Conservation (phyloP, 1,140 invertebrate species). For the Ceratitis capitata region DNA sequence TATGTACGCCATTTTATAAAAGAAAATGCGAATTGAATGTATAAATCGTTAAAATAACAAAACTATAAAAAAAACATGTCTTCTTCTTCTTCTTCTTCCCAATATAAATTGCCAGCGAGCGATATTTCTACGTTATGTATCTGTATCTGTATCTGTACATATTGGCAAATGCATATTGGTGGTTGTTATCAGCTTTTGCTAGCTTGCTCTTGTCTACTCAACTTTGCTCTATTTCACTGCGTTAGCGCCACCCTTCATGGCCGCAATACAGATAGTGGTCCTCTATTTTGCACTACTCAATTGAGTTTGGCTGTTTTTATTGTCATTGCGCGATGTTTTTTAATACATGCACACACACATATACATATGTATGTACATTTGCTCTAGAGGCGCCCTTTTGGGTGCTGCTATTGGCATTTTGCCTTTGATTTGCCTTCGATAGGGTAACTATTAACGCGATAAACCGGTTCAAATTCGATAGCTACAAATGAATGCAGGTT, state of each 20-base stretch:
- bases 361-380: no score
- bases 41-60: not conserved
- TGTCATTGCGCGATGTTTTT: not conserved
- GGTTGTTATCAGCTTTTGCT: not conserved
- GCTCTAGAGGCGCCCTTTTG: no score
- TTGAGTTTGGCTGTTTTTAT: not conserved
- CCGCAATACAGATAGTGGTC: no score
- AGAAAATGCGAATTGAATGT: not conserved
- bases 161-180: not conserved
- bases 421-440: constrained; percentile 36
- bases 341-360: not conserved
- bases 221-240: not conserved
- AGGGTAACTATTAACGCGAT: constrained; percentile 15
- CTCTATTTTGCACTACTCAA: not conserved
- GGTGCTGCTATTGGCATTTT: constrained; percentile 27
- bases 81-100: no score
- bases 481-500: not conserved
- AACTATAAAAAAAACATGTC: not conserved
- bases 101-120: constrained; percentile 17
- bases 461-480: constrained; percentile 13
- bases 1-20: constrained; percentile 14
- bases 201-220: not conserved
- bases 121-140: not conserved
- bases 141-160: not conserved
- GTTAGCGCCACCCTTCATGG: not conserved